A percentile compares a stretch with the other conserved stretches of the same genome.
Conservation (phyloP, 1,140 invertebrate species). For the Diorhabda elongata region DNA sequence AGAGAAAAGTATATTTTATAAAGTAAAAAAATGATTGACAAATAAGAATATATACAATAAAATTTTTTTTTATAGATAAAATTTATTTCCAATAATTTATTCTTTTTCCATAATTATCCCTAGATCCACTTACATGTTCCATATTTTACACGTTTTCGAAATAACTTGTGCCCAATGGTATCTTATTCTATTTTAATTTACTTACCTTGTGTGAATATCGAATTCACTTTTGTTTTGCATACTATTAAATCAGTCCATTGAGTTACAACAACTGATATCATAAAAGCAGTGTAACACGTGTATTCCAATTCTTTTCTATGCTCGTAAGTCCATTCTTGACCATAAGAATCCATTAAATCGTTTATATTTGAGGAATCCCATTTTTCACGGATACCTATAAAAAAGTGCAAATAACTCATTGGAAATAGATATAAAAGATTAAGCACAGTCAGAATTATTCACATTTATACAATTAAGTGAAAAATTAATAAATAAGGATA, state of each 20-base stretch:
- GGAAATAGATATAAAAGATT: too few relatives aligned
- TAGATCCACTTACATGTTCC: too few relatives aligned
- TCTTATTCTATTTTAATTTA: neutral
- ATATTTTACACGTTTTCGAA: too few relatives aligned
- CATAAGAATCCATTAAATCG: constrained; percentile 73
- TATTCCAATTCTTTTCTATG: constrained; percentile 74
- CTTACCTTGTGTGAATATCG: constrained; percentile 78
- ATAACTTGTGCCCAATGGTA: too few relatives aligned
- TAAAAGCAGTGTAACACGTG: constrained; percentile 80
- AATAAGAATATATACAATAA: too few relatives aligned
- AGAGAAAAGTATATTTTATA: neutral
- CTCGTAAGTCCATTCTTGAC: constrained; percentile 78
- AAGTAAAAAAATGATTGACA: too few relatives aligned
- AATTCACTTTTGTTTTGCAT: constrained; percentile 79
- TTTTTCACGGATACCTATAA: constrained; percentile 58
- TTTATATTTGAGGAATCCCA: constrained; percentile 72
- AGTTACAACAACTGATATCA: constrained; percentile 78
- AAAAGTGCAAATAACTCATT: neutral
- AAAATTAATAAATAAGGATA: too few relatives aligned
- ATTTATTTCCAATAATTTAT: too few relatives aligned
- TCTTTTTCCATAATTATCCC: too few relatives aligned
- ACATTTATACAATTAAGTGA: too few relatives aligned
- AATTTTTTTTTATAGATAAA: too few relatives aligned
- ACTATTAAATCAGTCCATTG: constrained; percentile 84
- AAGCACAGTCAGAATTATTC: too few relatives aligned